Evolutionary conservation across 2,797 vertebrate genomes (phyloP).

Genomic region (Cossypha caffra): DNA sequence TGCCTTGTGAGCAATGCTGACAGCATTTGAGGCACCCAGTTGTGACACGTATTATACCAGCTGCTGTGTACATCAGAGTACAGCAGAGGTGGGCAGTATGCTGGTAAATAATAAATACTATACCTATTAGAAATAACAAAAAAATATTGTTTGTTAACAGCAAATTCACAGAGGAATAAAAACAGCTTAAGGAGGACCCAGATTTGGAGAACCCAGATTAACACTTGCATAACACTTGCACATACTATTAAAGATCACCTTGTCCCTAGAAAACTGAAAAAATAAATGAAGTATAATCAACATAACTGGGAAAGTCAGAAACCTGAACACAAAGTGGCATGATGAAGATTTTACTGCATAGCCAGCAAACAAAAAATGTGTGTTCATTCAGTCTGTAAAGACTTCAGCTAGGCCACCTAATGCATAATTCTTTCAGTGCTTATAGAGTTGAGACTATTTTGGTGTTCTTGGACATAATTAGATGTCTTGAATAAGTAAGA

Average conservation of each 20-base stretch:
- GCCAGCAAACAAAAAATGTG: neutral
- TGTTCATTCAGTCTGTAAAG: neutral
- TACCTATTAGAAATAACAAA: neutral
- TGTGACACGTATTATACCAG: accelerated
- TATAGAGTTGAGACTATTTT: neutral
- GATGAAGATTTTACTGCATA: neutral
- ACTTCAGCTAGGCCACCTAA: neutral
- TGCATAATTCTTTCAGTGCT: accelerated
- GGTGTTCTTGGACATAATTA: neutral
- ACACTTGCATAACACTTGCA: neutral
- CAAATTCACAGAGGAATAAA: neutral
- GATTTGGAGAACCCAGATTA: neutral
- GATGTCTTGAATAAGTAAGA: neutral
- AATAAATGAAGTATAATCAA: neutral
- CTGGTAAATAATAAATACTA: neutral
- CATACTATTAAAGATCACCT: neutral
- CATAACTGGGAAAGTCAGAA: neutral
- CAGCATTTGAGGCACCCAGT: neutral
- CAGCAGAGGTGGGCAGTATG: neutral
- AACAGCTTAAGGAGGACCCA: neutral
- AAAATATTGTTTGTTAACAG: neutral
- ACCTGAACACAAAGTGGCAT: neutral
- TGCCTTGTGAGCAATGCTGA: neutral
- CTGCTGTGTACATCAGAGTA: neutral
- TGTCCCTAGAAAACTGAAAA: neutral